Percentiles rank a stretch among this genome's conserved stretches.
Conservation (phyloP, 2,797 vertebrate species). For the Moxostoma hubbsi region DNA sequence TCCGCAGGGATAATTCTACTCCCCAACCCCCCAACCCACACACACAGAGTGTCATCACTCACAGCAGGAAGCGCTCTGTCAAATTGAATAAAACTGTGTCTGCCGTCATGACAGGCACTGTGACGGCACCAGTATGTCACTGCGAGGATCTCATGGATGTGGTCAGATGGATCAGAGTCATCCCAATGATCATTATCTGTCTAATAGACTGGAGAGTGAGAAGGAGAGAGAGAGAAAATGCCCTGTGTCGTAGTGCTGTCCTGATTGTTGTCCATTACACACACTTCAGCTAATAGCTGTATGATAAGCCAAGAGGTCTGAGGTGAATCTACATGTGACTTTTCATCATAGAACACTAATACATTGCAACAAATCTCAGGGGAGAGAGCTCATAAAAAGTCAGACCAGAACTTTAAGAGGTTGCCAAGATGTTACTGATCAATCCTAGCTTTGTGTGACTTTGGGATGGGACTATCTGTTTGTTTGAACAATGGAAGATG, state of each 20-base stretch:
- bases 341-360: neutral
- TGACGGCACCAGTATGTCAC: conserved; percentile 72
- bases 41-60: conserved; percentile 28
- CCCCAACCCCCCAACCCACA: neutral
- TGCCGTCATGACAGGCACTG: conserved; percentile 71
- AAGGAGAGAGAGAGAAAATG: neutral
- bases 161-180: conserved; percentile 65
- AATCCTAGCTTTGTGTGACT: neutral
- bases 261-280: conserved; percentile 24
- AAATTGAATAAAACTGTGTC: conserved; percentile 55
- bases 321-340: neutral
- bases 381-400: neutral
- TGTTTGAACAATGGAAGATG: no score
- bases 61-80: conserved; percentile 59
- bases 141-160: conserved; percentile 72
- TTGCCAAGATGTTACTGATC: neutral
- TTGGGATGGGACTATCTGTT: neutral
- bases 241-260: conserved; percentile 19
- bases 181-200: conserved; percentile 70
- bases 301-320: neutral
- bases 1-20: conserved; percentile 64
- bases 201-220: conserved; percentile 75
- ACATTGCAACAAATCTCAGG: neutral
- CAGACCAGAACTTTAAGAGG: neutral
- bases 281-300: conserved; percentile 8